Conservation (phyloP, 2,113 vertebrate species). For the Aspiorhynchus laticeps region DNA sequence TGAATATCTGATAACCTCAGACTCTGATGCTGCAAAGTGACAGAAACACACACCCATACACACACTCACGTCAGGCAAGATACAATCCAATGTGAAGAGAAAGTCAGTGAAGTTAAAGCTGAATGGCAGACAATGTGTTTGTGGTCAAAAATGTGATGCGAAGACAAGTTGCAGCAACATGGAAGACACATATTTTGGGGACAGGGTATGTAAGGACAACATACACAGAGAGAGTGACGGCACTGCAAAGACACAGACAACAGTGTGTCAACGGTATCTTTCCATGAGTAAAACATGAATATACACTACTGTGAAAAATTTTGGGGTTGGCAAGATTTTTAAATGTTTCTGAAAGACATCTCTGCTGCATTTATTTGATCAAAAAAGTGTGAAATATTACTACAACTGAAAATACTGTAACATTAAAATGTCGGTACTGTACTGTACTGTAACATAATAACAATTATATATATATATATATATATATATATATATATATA, state of each 20-base stretch:
- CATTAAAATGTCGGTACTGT: background rate
- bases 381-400: background rate
- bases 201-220: background rate
- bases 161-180: background rate
- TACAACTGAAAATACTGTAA: background rate
- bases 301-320: background rate
- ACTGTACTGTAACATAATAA: too few relatives aligned
- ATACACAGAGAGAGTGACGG: constrained; percentile 48
- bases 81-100: constrained; percentile 32
- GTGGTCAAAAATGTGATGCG: background rate
- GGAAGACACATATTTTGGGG: background rate
- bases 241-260: constrained; percentile 39
- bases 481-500: too few relatives aligned
- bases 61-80: constrained; percentile 31
- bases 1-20: constrained; percentile 91
- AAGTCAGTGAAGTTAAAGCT: constrained; percentile 8
- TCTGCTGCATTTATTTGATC: background rate
- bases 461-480: too few relatives aligned
- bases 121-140: background rate
- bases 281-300: background rate
- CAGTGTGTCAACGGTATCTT: background rate
- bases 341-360: background rate
- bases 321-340: background rate
- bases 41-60: constrained; percentile 48
- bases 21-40: constrained; percentile 86